Evolutionary conservation across 2,888 invertebrate genomes (phyloP), one percentile per base, ranked within the genome.

Genomic region (Cephonodes hylas): DNA sequence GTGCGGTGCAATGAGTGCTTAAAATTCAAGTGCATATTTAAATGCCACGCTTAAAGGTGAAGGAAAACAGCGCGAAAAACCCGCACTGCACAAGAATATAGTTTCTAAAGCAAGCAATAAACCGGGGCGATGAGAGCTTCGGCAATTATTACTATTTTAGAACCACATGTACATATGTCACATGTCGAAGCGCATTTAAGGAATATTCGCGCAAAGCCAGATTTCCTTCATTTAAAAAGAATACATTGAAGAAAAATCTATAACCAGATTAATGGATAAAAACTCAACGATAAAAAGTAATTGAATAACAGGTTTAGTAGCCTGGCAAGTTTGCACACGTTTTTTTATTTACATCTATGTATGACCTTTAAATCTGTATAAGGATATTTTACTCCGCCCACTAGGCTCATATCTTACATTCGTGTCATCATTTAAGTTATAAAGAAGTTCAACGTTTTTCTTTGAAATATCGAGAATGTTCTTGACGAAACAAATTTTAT

Each of bases 381-480:
- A 53, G 53, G 53, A 27, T 27, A 53, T 53, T 31, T 53, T 3
- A 53, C 31, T 53, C 10, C 53, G 53, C 53, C 53, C 53, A 53
- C 53, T 25, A 31, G 10, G 48, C 27, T 27, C 7, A 4, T 20
- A 31, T 53, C 18, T 53, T n/a, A 48, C 25, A 25, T 48, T 27
- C 8, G 48, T 48, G 25, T 48, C 53, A 53, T 53, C 53, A 53
- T 27, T 18, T 48, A 3, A 15, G 22, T 42, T 48, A 31, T 25
- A 10, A 10, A 18, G 18, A 61, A 61, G 58, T 46, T 61, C 61
- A 61, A 61, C 73, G 70, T 53, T 72, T 76, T 69, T 70, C 77
- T 79, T 84, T 79, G 78, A 70, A 66, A 69, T 66, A 63, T 75
- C 74, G 67, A 76, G 77, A 75, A 72, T 63, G 76, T 66, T 59